A percentile compares a stretch with the other conserved stretches of the same genome.
These are phyloP conservation scores for Anthophora plumipes DNA, from an alignment of 2,888 invertebrate species.

Conservation along the genomic window DNA sequence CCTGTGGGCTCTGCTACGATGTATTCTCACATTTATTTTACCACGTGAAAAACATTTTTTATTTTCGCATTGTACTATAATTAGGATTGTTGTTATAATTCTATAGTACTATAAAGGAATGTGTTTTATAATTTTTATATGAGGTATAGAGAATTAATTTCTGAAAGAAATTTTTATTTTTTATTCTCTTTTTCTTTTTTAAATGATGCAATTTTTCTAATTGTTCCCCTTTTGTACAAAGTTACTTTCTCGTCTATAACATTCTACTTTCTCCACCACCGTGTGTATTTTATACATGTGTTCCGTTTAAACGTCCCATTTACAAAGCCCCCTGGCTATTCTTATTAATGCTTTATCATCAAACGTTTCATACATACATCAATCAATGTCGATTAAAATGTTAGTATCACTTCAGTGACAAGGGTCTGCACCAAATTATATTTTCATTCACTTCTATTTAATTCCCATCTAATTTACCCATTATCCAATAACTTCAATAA, in stretches of 20 bases:
- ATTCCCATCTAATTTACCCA: neutral
- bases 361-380: neutral
- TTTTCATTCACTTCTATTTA: no score
- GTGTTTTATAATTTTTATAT: no score
- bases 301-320: neutral
- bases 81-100: no score
- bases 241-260: neutral
- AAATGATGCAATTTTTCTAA: no score
- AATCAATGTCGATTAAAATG: neutral
- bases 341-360: neutral
- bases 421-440: no score
- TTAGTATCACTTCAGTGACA: neutral
- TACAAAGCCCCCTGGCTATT: neutral
- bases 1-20: neutral
- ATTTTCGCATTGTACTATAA: no score
- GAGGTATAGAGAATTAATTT: no score
- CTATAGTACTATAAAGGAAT: no score
- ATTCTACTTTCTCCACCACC: constrained; percentile 10
- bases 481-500: neutral
- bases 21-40: neutral
- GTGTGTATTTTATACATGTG: neutral
- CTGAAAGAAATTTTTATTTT: no score
- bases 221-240: neutral
- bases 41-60: neutral
- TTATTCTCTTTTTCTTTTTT: neutral